Evolutionary conservation across 2,113 vertebrate species (phyloP).

Genomic region (Neoarius graeffei): DNA sequence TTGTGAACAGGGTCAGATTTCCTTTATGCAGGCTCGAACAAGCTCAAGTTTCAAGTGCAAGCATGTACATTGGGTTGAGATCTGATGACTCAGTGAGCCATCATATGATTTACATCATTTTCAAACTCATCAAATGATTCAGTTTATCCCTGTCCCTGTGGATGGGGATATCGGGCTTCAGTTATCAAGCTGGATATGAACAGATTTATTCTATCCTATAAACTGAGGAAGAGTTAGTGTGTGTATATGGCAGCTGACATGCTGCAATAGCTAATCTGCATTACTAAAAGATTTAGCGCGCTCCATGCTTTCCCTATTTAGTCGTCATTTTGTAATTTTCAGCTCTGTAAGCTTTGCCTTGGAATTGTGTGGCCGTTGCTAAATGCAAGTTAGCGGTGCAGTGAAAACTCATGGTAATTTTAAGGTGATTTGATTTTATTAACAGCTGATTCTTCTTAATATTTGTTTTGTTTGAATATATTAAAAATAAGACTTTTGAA

Average conservation of each 20-base stretch:
- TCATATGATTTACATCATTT: no score
- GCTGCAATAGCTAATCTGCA: not conserved
- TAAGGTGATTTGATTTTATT: not conserved
- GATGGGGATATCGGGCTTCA: not conserved
- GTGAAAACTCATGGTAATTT: not conserved
- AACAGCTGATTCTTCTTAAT: no score
- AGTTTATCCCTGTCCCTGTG: not conserved
- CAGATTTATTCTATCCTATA: not conserved
- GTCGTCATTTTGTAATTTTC: not conserved
- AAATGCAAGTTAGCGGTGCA: not conserved
- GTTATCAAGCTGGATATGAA: not conserved
- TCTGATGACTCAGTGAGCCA: no score
- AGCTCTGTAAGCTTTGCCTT: not conserved
- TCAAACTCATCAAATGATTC: not conserved
- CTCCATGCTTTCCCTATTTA: not conserved
- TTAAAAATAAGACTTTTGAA: not conserved
- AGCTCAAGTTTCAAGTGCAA: no score
- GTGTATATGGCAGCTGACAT: not conserved
- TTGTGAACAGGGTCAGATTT: no score
- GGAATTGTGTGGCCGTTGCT: not conserved
- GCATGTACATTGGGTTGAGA: no score
- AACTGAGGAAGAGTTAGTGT: not conserved
- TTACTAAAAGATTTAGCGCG: not conserved
- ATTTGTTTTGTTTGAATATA: no score
- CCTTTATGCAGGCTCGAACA: no score